Conservation (phyloP, 2,113 vertebrate species). For the Cephalopterus ornatus region DNA sequence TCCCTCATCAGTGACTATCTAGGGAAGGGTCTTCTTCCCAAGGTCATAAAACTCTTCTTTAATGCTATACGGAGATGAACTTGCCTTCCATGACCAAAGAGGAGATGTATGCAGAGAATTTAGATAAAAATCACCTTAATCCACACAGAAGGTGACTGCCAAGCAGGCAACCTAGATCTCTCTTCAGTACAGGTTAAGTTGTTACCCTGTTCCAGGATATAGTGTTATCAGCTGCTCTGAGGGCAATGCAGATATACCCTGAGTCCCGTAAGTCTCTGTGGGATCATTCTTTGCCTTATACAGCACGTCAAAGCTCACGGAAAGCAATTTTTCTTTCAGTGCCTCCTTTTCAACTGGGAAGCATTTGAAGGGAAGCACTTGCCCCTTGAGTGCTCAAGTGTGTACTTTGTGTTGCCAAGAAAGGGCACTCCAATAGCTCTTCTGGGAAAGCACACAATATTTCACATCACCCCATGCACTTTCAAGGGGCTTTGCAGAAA, state of each 20-base stretch:
- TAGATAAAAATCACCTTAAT: background rate
- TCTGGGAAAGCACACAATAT: conserved; percentile 57
- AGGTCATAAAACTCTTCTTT: background rate
- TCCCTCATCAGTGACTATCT: background rate
- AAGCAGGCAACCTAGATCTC: background rate
- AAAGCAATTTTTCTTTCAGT: conserved; percentile 59
- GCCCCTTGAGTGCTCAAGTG: conserved; percentile 62
- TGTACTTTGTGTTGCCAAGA: conserved; percentile 51
- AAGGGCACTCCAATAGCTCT: conserved; percentile 63
- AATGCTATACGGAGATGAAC: background rate
- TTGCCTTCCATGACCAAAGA: background rate
- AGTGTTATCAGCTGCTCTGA: background rate
- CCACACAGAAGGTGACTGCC: accelerated
- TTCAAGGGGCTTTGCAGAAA: conserved; percentile 48
- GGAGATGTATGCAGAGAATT: background rate
- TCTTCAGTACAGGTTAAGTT: background rate
- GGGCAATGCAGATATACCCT: background rate
- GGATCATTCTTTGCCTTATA: conserved; percentile 12
- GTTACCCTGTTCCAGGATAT: background rate
- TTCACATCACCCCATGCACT: conserved; percentile 43
- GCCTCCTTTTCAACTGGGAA: conserved; percentile 45
- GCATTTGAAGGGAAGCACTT: conserved; percentile 41
- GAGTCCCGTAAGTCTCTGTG: background rate
- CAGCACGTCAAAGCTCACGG: conserved; percentile 6
- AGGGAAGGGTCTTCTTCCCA: background rate